Base-by-base conservation (phyloP, 1,140 invertebrate genomes). In the Contarinia nasturtii region DNA sequence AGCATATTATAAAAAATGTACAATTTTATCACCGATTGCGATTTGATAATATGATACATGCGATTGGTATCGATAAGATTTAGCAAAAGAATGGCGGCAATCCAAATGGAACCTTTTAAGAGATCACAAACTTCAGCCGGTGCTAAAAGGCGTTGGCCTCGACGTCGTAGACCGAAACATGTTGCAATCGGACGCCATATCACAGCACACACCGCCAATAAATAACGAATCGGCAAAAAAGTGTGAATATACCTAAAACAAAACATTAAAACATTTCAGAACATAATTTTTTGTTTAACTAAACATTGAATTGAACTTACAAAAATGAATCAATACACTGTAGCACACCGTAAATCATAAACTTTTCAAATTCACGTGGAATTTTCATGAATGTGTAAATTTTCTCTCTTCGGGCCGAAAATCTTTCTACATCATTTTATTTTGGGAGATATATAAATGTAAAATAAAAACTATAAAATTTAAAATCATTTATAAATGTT, bases 1-100 rank as follows among this genome's bases (percentile, higher is more conserved):
- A 99, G 68, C 91, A 99, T 98, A 68, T 98, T 99, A 64, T 93
- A 99, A 68, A 98, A 96, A 61, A 99, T 94, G 63, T 99, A 99
- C 43, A 99, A 68, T 63, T 99, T 99, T 60, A 99, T 97, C 44
- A 97, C 88, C 46, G 92, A 94, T 62, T 99, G 96, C 57, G 89
- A 94, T 64, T 98, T 92, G 21, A 99, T 94, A 52, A 97, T 71
- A 68, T 99, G 96, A 67, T 99, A 99, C 71, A 98, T 82, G 72
- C 98, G 89, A 51, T 94, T 96, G 11, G 92, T 96, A 63, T 99
- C 95, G 47, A 98, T 79, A 56, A 87, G 85, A 51, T 81, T 82
- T 67, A 94, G 85, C 33, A 91, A 67, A 47, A 83, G 70, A 60
- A 82, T 86, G 55, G 87, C 88, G 21, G 82, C 61, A 49, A 96